Conservation (phyloP, 2,888 invertebrate genomes). For the Troides helena region DNA sequence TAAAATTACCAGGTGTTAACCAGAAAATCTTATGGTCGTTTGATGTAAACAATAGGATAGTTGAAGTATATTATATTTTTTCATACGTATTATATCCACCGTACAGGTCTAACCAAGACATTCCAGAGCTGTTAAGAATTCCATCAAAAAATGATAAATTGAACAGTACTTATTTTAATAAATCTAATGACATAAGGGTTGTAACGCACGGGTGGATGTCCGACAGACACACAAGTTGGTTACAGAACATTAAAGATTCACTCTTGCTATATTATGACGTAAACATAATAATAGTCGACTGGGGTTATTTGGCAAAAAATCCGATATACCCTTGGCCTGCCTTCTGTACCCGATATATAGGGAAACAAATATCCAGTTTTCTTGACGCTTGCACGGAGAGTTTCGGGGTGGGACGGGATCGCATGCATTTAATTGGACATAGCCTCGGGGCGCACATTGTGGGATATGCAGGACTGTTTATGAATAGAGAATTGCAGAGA, state of each 20-base stretch:
- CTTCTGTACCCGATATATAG: constrained; percentile 66
- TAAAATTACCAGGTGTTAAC: too few relatives aligned
- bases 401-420: constrained; percentile 43
- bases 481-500: constrained; percentile 65
- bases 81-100: not conserved
- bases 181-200: constrained; percentile 65
- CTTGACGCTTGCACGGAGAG: constrained; percentile 45
- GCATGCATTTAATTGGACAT: constrained; percentile 73
- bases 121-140: constrained; percentile 51
- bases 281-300: constrained; percentile 77
- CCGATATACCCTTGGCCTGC: constrained; percentile 66
- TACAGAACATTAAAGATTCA: constrained; percentile 65
- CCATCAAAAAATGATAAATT: constrained; percentile 42
- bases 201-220: constrained; percentile 80
- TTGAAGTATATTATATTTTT: not conserved
- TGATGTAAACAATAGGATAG: not conserved
- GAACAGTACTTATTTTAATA: constrained; percentile 59
- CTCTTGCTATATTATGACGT: constrained; percentile 62
- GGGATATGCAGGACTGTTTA: constrained; percentile 79
- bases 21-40: too few relatives aligned
- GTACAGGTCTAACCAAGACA: constrained; percentile 49
- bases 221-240: constrained; percentile 54
- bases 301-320: constrained; percentile 64
- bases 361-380: constrained; percentile 57
- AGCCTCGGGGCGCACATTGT: constrained; percentile 82